Percentiles rank a stretch among this genome's conserved stretches.
These are phyloP conservation scores for Bombus confusus DNA, from an alignment of 1,140 invertebrate genomes.

Conservation along the genomic window DNA sequence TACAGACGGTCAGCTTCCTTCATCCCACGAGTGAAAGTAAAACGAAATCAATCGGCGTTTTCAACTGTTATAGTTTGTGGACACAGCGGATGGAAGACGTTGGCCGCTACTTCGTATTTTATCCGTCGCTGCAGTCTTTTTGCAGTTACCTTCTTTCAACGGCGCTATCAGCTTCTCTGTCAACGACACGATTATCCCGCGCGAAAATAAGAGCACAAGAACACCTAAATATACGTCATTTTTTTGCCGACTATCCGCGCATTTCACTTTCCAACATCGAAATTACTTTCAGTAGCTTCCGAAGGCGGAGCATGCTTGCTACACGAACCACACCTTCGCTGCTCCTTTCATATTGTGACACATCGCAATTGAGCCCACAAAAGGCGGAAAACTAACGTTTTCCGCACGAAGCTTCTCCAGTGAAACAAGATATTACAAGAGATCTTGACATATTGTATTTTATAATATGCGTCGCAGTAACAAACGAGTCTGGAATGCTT, in stretches of 20 bases:
- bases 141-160: not conserved
- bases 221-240: not conserved
- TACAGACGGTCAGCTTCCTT: conserved; percentile 19
- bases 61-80: conserved; percentile 30
- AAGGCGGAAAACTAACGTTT: not conserved
- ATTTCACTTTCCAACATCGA: conserved; percentile 64
- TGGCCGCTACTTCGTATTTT: not conserved
- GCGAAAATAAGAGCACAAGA: conserved; percentile 2
- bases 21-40: conserved; percentile 69
- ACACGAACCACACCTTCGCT: conserved; percentile 21
- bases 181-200: conserved; percentile 7
- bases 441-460: no score
- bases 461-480: no score
- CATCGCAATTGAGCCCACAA: not conserved
- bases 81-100: conserved; percentile 1
- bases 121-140: not conserved
- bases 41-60: conserved; percentile 65
- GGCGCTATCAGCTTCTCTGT: not conserved
- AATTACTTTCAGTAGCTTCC: conserved; percentile 42
- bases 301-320: not conserved
- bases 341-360: conserved; percentile 32
- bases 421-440: not conserved
- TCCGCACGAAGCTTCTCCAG: not conserved
- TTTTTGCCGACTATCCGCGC: conserved; percentile 33
- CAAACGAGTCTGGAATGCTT: not conserved